Evolutionary conservation across 2,888 invertebrate species (phyloP), one percentile per base, ranked within the genome.

Genomic region (Anorthoa munda): DNA sequence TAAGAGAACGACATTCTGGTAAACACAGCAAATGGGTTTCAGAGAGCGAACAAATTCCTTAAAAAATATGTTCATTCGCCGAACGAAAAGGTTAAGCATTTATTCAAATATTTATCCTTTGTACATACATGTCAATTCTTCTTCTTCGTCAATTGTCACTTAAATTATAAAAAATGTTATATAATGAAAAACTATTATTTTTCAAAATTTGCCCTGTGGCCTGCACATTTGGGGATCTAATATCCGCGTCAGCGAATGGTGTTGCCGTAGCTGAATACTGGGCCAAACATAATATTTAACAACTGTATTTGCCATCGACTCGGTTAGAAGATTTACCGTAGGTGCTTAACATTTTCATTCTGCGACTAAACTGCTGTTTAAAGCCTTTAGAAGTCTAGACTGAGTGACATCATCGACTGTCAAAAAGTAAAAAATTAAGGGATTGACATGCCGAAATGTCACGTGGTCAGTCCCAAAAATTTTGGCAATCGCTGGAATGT

Each of bases 31-130:
- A 26, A 53, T 31, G 7, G 11, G 13, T 55, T 21, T 31, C 15
- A 70, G 53, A 46, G 70, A 55, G 46, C 26, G 46, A 69, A 45
- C 9, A 31, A 13, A 69, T 55, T 23, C n/a, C 1, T 15, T 31
- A 12, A 17, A 56, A 13, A 23, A 13, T 18, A 76, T 50, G 21
- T 26, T 13, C 4, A 15, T 4, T 21, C 2, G 5, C 45, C 18
- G 4, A 45, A 66, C 18, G 18, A 56, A 64, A 48, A 55, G 4
- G 3, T 69, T n/a, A 13, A 21, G 26, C 13, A 45, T 18, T 53
- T 53, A 26, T 45, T 51, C 18, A 4, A 39, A 51, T 15, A 51
- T 9, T 13, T 46, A 9, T 17, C 26, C 17, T 31, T 11, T 1
- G 18, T 18, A 31, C 13, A 2, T 50, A 13, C 66, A n/a, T 55